phyloP scores from a whole-genome alignment of 1,140 invertebrate genomes.

The Panulirus ornatus region DNA sequence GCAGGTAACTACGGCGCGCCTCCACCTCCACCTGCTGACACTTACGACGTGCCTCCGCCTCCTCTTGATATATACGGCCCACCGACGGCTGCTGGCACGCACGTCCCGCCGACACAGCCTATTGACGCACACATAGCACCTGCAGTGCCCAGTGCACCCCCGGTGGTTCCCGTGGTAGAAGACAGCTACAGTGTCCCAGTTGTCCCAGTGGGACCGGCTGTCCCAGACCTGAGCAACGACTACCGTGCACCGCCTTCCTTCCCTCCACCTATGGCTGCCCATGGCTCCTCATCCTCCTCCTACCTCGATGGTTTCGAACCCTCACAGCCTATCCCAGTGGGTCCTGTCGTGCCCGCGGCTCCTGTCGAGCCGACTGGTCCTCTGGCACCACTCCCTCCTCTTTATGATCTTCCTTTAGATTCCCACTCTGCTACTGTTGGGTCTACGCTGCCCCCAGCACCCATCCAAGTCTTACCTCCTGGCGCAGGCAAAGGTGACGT shows the following conservation, averaged over 20 bases:
- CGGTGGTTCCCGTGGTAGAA: not conserved
- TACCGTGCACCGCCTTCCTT: conserved; percentile 54
- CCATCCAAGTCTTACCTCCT: conserved; percentile 8
- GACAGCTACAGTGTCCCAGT: conserved; percentile 11
- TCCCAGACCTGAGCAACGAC: conserved; percentile 24
- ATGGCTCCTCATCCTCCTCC: conserved; percentile 58
- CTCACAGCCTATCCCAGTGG: conserved; percentile 38
- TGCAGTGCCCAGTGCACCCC: not conserved
- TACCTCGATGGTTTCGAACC: conserved; percentile 63
- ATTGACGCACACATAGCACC: conserved; percentile 16
- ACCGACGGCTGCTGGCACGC: not conserved
- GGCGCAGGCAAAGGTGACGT: not conserved
- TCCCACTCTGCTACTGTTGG: not conserved
- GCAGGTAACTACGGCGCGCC: not conserved
- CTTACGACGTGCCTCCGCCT: not conserved
- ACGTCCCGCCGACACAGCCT: not conserved
- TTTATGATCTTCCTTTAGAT: conserved; percentile 55
- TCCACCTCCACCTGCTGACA: conserved; percentile 5
- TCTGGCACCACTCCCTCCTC: conserved; percentile 39
- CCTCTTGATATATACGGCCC: conserved; percentile 29
- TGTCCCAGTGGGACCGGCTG: conserved; percentile 6
- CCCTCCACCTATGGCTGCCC: conserved; percentile 56
- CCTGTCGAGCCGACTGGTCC: not conserved
- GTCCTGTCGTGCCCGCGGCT: not conserved
- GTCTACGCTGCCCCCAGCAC: not conserved